Evolutionary conservation across 2,797 vertebrate genomes (phyloP), one percentile per base, ranked within the genome.

Genomic region (Syncerus caffer): DNA sequence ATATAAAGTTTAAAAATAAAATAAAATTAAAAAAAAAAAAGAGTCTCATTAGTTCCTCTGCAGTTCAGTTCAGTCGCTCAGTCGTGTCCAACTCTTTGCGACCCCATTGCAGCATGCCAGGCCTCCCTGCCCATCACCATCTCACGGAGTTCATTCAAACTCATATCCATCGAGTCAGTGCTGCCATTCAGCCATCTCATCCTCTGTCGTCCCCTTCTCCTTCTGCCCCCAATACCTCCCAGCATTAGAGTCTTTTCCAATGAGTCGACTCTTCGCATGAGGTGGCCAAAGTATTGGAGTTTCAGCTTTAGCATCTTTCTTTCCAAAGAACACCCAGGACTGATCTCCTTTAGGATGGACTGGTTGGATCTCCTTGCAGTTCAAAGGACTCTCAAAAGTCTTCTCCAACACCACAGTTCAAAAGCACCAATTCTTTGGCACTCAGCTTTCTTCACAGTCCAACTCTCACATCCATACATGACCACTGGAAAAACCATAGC

Each of bases 61-160:
- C 25, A 60, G 25, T 60, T 60, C 58, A 60, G 25, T 60, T 60
- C 57, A 29, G 57, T 60, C 11, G 23, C 57, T 60, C 25, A 58
- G 11, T 58, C 4, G 0, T 58, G 57, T 27, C 11, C 9, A 0
- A 58, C 25, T 58, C 57, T 58, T 58, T 29, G 25, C 0, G 5
- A 60, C 57, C 12, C 25, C 25, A 29, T 29, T 13, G 5, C 25
- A 27, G 11, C 11, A 60, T 1, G 5, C 12, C 57, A 60, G 11
- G 25, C 57, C 11, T 60, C 57, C 25, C 57, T 60, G 25, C 27
- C 11, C 57, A 13, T 60, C 57, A 60, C 25, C 57, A 13, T 27
- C 11, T 60, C 0, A 57, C 0, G 1, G 57, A 60, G 25, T 29
- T 60, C 25, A 60, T 12, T 60, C 57, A 60, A 6, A 29, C 57